Base-by-base conservation (phyloP, 2,113 vertebrate genomes). In the Neopipo cinnamomea region DNA sequence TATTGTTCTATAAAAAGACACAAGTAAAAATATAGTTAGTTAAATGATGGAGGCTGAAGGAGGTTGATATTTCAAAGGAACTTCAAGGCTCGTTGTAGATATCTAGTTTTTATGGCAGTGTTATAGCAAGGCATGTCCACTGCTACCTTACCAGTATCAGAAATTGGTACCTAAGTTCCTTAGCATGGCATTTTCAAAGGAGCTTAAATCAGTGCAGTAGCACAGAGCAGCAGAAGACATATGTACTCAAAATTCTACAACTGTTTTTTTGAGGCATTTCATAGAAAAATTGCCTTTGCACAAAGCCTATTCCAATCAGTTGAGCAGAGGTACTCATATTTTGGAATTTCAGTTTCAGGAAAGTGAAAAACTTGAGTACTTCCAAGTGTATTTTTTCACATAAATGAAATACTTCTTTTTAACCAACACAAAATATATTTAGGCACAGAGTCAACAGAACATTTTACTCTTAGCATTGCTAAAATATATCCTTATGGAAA, bases 1-100 rank as follows among this genome's bases (percentile, higher is more conserved):
- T 21, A 41, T 18, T 65, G 13, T 49, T 88, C 49, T 50, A 15
- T 16, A 23, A 78, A 76, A 76, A 85, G 91, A 39, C 2, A 63
- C 5, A 59, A 30, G 7, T 33, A 21, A 68, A 84, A 70, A 30
- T 65, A 15, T 46, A 37, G 37, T 33, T 10, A 65, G 8, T 79
- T 65, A n/a, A 61, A 49, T 44, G 5, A 33, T 24, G 0, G 5
- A 49, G 15, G 6, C 5, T 47, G 6, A 42, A 20, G 0, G 4
- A 42, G 12, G 6, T 6, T 42, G 7, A 23, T 27, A 61, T 61
- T 89, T 58, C 56, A 82, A 56, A 82, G 20, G 24, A 70, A 3
- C 20, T 52, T 93, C 23, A 76, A 66, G 23, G 25, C 1, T 82
- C 3, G 33, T 52, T 15, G 21, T 31, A 67, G n/a, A 58, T 41